phyloP scores from a whole-genome alignment of 2,113 vertebrate genomes.

The Setophaga coronata region DNA sequence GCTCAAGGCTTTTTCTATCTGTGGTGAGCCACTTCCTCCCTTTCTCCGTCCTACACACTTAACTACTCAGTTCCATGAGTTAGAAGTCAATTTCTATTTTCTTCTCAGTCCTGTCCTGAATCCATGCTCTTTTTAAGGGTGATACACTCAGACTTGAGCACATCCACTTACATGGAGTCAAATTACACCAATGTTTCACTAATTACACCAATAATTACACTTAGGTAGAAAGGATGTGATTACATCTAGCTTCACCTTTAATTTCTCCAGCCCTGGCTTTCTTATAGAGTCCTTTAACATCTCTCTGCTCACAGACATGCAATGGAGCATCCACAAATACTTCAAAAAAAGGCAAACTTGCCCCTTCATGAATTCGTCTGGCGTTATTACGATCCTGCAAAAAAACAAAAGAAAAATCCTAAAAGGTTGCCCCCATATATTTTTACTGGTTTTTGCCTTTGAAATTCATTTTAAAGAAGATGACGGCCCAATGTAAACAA shows the following conservation, averaged over 20 bases:
- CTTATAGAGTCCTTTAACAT: constrained; percentile 97
- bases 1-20: background rate
- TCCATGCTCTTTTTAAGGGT: background rate
- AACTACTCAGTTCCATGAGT: background rate
- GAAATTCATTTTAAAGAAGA: background rate
- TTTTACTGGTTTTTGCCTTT: background rate
- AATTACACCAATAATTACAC: background rate
- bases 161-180: rapidly evolving
- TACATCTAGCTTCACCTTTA: constrained; percentile 78
- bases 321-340: constrained; percentile 97
- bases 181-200: background rate
- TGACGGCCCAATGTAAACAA: background rate
- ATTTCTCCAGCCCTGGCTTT: constrained; percentile 97
- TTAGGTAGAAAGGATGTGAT: background rate
- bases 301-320: constrained; percentile 95
- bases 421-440: background rate
- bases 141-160: background rate
- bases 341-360: constrained; percentile 95
- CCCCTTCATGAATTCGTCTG: constrained; percentile 90
- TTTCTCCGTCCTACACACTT: background rate
- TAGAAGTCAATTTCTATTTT: background rate
- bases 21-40: background rate
- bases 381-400: constrained; percentile 93
- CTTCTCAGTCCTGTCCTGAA: background rate
- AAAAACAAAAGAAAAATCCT: background rate